Percentiles rank a stretch among this genome's conserved stretches.
phyloP scores from a whole-genome alignment of 2,797 vertebrate species.

The Limnodromus scolopaceus region DNA sequence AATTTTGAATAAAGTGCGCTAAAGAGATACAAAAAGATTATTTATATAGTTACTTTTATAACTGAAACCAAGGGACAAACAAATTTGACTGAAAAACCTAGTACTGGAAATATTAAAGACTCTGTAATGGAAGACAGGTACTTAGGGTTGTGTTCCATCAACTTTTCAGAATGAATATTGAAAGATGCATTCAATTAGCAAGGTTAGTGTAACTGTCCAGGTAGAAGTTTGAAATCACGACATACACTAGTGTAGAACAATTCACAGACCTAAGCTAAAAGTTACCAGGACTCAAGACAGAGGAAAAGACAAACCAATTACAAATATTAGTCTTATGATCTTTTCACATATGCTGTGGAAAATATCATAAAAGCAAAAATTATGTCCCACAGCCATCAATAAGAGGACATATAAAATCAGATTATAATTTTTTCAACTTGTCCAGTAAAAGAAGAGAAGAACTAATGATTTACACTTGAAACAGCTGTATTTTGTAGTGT shows the following conservation, averaged over 20 bases:
- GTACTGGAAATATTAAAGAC: not conserved
- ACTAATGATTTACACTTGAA: not conserved
- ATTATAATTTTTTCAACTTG: not conserved
- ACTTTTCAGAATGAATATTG: not conserved
- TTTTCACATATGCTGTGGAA: not conserved
- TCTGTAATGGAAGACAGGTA: not conserved
- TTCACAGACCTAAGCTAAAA: not conserved
- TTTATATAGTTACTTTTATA: not conserved
- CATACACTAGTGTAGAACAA: not conserved
- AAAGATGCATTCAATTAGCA: not conserved
- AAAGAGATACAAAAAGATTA: not conserved
- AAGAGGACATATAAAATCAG: not conserved
- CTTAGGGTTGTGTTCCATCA: not conserved
- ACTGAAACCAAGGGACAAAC: not conserved
- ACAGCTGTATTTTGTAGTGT: fast-evolving
- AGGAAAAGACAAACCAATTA: not conserved
- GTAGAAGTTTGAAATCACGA: not conserved
- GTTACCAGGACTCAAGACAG: not conserved
- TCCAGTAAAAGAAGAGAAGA: not conserved
- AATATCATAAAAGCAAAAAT: not conserved
- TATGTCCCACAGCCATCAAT: not conserved
- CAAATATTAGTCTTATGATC: not conserved
- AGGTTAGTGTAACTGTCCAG: not conserved
- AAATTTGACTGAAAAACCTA: not conserved
- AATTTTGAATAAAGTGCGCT: not conserved